Conservation (phyloP, 1,140 invertebrate genomes). For the Periplaneta americana region DNA sequence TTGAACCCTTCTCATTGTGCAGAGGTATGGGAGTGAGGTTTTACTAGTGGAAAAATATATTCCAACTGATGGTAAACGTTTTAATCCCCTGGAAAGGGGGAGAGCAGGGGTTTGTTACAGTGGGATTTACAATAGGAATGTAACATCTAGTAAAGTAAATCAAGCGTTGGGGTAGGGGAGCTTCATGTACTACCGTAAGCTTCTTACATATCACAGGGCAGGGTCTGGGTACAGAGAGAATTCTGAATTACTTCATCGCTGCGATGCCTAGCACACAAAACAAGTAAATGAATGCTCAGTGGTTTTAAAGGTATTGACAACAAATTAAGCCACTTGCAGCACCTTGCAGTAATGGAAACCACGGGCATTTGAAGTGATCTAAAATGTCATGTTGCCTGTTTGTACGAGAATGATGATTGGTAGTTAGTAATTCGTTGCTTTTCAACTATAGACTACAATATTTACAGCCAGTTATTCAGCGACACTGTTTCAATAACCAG, state of each 20-base stretch:
- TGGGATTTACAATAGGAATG: neutral
- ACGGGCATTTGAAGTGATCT: too few species aligned
- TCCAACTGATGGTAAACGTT: neutral
- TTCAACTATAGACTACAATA: too few species aligned
- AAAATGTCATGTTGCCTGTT: too few species aligned
- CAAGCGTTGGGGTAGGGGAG: neutral
- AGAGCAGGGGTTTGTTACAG: neutral
- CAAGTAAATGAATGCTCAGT: too few species aligned
- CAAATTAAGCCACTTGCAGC: too few species aligned
- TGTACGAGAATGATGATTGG: too few species aligned
- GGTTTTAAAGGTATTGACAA: too few species aligned
- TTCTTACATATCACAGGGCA: neutral
- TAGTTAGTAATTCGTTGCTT: too few species aligned
- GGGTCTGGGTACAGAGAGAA: neutral
- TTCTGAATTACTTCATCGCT: neutral
- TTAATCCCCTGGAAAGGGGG: neutral
- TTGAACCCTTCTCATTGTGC: neutral
- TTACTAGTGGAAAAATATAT: neutral
- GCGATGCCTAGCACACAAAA: too few species aligned
- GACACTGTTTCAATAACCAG: too few species aligned
- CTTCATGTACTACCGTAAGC: neutral
- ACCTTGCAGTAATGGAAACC: too few species aligned
- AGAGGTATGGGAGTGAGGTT: neutral
- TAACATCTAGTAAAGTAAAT: neutral
- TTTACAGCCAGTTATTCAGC: too few species aligned